Conservation (phyloP, 2,888 invertebrate species). For the Notocelia uddmanniana region DNA sequence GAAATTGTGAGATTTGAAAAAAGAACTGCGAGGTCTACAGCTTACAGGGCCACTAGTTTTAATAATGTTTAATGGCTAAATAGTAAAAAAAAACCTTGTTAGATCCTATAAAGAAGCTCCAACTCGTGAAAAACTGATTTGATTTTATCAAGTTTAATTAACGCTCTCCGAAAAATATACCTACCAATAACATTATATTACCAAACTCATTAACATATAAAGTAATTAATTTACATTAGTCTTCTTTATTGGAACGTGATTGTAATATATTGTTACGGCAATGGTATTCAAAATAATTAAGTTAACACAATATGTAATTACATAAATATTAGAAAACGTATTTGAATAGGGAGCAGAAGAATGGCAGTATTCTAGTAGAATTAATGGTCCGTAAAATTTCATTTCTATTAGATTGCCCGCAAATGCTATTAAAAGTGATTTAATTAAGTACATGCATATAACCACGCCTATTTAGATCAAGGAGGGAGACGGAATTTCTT, state of each 20-base stretch:
- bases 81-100: background rate
- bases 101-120: no score
- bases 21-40: no score
- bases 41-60: no score
- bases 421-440: no score
- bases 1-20: no score
- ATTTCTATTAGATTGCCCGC: background rate
- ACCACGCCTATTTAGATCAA: background rate
- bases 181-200: background rate
- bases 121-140: background rate
- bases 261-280: conserved; percentile 2
- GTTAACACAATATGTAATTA: background rate
- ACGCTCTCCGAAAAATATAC: background rate
- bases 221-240: background rate
- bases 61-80: no score
- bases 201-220: conserved; percentile 2
- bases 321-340: background rate
- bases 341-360: background rate
- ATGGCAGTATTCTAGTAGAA: background rate
- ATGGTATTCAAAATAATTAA: background rate
- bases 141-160: background rate
- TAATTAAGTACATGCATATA: no score
- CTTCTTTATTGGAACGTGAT: background rate
- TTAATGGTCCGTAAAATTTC: background rate
- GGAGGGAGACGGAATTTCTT: background rate